phyloP scores from a whole-genome alignment of 2,888 invertebrate genomes.

The Spisula subtruncata region DNA sequence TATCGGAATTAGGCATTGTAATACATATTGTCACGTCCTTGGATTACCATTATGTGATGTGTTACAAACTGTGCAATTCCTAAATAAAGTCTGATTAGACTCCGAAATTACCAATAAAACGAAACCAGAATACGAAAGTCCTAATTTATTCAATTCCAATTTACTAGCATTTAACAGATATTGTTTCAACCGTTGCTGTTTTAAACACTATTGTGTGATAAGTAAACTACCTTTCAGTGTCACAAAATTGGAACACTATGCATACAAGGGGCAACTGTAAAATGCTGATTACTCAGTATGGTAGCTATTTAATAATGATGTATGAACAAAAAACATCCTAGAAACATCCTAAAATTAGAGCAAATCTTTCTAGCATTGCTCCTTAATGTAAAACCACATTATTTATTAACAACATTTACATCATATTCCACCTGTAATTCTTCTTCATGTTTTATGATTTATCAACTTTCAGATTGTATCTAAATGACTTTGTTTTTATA shows the following conservation, averaged over 20 bases:
- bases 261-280: too few relatives aligned
- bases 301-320: background rate
- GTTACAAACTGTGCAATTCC: too few relatives aligned
- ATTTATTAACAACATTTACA: slow-evolving; percentile 5
- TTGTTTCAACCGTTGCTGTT: too few relatives aligned
- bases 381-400: background rate
- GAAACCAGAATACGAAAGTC: too few relatives aligned
- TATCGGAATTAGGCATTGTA: background rate
- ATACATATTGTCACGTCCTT: background rate
- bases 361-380: background rate
- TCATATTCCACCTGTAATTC: slow-evolving; percentile 23
- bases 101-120: too few relatives aligned
- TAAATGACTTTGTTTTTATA: slow-evolving; percentile 14
- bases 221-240: background rate
- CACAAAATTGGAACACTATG: too few relatives aligned
- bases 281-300: background rate
- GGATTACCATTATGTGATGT: too few relatives aligned
- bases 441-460: slow-evolving; percentile 9
- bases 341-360: background rate
- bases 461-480: slow-evolving; percentile 8
- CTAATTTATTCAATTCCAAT: too few relatives aligned
- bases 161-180: too few relatives aligned
- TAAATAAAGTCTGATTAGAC: too few relatives aligned
- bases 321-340: background rate
- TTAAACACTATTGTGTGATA: background rate